A percentile compares a stretch with the other conserved stretches of the same genome.
Conservation (phyloP, 2,113 vertebrate species). For the Willisornis vidua region DNA sequence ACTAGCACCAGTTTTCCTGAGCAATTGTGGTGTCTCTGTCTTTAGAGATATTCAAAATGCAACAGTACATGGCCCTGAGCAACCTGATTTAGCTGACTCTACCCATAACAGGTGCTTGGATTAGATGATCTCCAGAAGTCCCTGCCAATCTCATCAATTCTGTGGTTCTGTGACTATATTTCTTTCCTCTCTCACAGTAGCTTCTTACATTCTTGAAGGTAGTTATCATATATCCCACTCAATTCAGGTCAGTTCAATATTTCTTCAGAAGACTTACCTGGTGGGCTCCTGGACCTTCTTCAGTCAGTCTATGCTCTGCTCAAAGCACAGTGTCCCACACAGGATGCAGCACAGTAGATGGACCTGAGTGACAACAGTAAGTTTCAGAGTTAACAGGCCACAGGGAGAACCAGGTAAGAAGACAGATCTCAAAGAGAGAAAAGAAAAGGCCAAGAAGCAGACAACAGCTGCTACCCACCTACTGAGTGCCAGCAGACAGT, state of each 20-base stretch:
- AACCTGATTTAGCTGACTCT: not conserved
- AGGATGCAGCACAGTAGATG: not conserved
- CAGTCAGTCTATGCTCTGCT: not conserved
- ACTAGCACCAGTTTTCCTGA: not conserved
- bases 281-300: not conserved
- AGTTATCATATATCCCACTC: not conserved
- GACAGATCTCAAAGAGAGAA: not conserved
- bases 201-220: not conserved
- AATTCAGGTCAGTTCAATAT: not conserved
- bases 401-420: not conserved
- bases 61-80: not conserved
- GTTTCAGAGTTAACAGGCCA: not conserved
- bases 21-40: not conserved
- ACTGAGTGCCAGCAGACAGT: not conserved
- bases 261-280: not conserved
- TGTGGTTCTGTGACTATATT: not conserved
- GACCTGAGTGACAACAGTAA: not conserved
- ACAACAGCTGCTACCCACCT: not conserved
- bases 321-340: not conserved
- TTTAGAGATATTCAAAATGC: not conserved
- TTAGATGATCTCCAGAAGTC: not conserved
- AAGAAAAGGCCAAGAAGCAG: not conserved
- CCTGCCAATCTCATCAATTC: not conserved
- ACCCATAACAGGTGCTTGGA: not conserved
- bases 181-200: not conserved